These are phyloP conservation scores for Cyclophora albipunctata DNA, from an alignment of 2,888 invertebrate species.

Conservation along the genomic window DNA sequence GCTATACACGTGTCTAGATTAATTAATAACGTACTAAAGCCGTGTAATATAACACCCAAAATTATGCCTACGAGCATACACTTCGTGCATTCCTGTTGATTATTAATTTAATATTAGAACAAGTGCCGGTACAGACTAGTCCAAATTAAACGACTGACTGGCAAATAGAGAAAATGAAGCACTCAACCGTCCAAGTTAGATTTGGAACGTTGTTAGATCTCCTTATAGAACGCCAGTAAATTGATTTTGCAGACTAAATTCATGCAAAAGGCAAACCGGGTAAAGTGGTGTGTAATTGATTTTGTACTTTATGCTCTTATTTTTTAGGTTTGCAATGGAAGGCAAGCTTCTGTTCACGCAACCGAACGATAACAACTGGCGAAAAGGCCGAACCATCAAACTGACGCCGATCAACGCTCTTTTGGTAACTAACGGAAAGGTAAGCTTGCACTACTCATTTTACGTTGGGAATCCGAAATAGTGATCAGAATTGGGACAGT, in stretches of 20 bases:
- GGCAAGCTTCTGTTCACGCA: constrained; percentile 91
- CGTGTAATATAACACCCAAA: too few species aligned
- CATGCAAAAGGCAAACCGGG: constrained; percentile 8
- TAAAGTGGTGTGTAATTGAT: constrained; percentile 10
- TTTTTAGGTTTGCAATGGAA: constrained; percentile 86
- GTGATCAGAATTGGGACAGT: too few species aligned
- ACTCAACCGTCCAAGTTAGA: constrained; percentile 6
- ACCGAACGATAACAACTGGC: constrained; percentile 93
- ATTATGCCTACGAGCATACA: too few species aligned
- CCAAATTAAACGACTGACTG: constrained; percentile 9
- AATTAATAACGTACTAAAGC: too few species aligned
- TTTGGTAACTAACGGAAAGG: constrained; percentile 94
- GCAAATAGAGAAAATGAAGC: constrained; percentile 18
- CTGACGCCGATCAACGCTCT: constrained; percentile 91
- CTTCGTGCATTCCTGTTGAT: too few species aligned
- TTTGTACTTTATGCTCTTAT: constrained; percentile 20
- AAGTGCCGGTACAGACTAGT: neutral
- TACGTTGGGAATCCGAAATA: too few species aligned
- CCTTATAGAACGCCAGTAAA: constrained; percentile 6
- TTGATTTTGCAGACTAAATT: constrained; percentile 11
- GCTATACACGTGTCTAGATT: too few species aligned
- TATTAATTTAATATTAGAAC: too few species aligned
- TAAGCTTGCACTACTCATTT: constrained; percentile 42
- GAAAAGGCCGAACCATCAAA: constrained; percentile 91
- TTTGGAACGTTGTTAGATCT: constrained; percentile 5